phyloP scores from a whole-genome alignment of 1,140 invertebrate genomes.

The Rhopalosiphum maidis region DNA sequence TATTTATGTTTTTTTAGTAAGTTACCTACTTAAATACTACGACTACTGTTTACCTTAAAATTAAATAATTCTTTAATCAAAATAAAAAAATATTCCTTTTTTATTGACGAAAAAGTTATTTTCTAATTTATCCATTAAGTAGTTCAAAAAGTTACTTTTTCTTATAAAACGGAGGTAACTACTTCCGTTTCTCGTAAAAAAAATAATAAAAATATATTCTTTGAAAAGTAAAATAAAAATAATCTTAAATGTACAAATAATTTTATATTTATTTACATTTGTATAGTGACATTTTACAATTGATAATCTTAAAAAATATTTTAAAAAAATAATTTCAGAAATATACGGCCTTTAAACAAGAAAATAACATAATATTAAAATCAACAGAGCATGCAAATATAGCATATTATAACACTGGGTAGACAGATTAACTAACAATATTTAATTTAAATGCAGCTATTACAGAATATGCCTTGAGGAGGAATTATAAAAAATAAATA shows the following conservation, averaged over 20 bases:
- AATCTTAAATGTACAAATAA: background rate
- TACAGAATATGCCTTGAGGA: background rate
- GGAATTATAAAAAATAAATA: background rate
- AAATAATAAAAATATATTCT: background rate
- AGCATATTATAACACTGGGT: background rate
- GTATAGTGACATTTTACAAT: background rate
- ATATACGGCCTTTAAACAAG: background rate
- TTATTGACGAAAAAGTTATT: background rate
- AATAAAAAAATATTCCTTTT: background rate
- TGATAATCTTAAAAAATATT: background rate
- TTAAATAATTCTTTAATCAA: background rate
- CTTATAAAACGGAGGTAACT: background rate
- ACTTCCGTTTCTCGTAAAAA: background rate
- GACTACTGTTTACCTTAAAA: background rate
- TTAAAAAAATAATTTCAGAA: background rate
- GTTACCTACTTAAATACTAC: background rate
- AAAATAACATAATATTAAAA: background rate
- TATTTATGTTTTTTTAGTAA: background rate
- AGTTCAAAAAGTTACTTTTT: background rate
- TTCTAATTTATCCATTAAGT: background rate
- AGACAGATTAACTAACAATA: background rate
- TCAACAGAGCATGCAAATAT: background rate
- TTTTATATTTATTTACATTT: background rate
- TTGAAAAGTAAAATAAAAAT: background rate
- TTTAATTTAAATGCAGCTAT: background rate